Evolutionary conservation across 2,797 vertebrate species (phyloP), one percentile per base, ranked within the genome.

Genomic region (Crenichthys baileyi): DNA sequence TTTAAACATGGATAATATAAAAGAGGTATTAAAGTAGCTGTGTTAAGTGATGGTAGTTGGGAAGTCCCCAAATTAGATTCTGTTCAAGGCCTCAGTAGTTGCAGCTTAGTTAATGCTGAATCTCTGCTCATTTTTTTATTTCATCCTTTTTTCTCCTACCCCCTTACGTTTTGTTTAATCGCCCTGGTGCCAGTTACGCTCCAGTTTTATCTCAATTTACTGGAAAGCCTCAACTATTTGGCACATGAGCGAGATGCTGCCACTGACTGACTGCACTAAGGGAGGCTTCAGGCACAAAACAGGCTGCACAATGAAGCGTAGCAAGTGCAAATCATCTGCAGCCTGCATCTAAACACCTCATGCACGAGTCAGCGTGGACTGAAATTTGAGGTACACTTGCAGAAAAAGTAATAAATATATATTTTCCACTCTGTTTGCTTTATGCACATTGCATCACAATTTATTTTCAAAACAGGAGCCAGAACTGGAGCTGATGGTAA

Each of bases 121-220:
- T 87, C 86, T 80, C 80, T 85, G 87, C 86, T 88, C 86, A 72
- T 82, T 87, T 70, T 46, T 53, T 29, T 61, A 81, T 79, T 78
- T 79, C 79, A 72, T 72, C 73, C 18, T 29, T 24, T 46, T 78
- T 86, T 80, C 13, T 70, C 77, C 60, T 24, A 12, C 39, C 31
- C 24, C 20, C 63, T 58, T 36, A 77, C 73, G 90, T 91, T 91
- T 91, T 94, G 90, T 94, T 91, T 92, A 93, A 91, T 92, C 86
- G 81, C 86, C 82, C 81, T 86, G 91, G 89, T 94, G 92, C 93
- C 93, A 93, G 89, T 91, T 87, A 84, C 83, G 84, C 88, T 94
- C 88, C 90, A 86, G 89, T 91, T 95, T 94, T 93, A 94, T 92
- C 90, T 89, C 86, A 93, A 91, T 94, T 95, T 95, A 95, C 94